These are phyloP conservation scores for Teinopalpus imperialis DNA, from an alignment of 2,888 invertebrate genomes.

Conservation along the genomic window DNA sequence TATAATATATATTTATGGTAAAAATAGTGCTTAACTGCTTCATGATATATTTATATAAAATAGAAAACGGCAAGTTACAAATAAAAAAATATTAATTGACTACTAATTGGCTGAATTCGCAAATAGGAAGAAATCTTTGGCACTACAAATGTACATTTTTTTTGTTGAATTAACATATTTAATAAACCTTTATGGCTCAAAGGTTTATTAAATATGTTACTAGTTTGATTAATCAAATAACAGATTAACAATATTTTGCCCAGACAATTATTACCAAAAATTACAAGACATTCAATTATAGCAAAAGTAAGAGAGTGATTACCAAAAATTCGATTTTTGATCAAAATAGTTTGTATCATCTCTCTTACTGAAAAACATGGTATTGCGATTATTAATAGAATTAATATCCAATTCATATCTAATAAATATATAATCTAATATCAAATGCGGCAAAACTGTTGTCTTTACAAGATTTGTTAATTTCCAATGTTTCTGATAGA, in stretches of 20 bases:
- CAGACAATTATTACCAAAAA: too few relatives aligned
- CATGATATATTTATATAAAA: too few relatives aligned
- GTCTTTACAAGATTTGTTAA: too few relatives aligned
- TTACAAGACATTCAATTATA: too few relatives aligned
- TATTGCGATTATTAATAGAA: background rate
- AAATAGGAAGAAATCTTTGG: constrained; percentile 43
- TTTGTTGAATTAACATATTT: background rate
- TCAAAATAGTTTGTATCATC: constrained; percentile 59
- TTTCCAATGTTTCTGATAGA: too few relatives aligned
- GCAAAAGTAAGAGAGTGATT: constrained; percentile 52
- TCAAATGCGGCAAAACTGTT: too few relatives aligned
- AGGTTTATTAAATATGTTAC: too few relatives aligned
- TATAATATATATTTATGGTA: too few relatives aligned
- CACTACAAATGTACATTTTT: constrained; percentile 42
- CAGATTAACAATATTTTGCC: too few relatives aligned
- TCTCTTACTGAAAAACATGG: constrained; percentile 36
- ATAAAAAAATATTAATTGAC: background rate
- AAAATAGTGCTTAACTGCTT: too few relatives aligned
- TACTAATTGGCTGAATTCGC: constrained; percentile 4
- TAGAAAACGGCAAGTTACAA: background rate
- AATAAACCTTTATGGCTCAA: too few relatives aligned
- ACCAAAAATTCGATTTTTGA: constrained; percentile 52
- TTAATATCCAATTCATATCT: background rate
- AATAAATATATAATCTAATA: background rate
- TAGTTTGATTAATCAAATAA: too few relatives aligned